Evolutionary conservation across 2,113 vertebrate species (phyloP), one percentile per base, ranked within the genome.

Genomic region (Nibea albiflora): DNA sequence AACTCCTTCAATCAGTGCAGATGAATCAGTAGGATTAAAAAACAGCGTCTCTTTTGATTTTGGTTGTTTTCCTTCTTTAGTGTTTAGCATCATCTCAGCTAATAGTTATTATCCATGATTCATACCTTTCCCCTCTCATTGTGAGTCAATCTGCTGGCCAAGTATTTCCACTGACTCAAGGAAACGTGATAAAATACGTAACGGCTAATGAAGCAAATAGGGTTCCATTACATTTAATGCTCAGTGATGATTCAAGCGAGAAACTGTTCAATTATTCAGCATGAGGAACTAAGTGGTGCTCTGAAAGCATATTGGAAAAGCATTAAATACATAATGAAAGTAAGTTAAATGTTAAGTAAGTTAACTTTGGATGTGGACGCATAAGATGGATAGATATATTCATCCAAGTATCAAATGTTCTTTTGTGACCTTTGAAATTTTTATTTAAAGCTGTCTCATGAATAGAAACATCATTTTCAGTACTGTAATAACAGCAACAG

Each of bases 221-320:
- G 31, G 17, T 73, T 79, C 50, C 65, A 78, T 68, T 76, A 44
- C 35, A 60, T 60, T 84, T 26, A 63, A 42, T 42, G 42, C 22
- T 58, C 20, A 67, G 46, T 16, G 58, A 52, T 28, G 61, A 63
- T 63, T 56, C 35, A 64, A 70, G n/a, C 17, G 1, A 56, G 31
- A 62, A 46, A 35, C 17, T 66, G 22, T 54, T 26, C 2, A 68
- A 35, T 66, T 65, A 64, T 53, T 78, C 47, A 73, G 39, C 16
- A 28, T 22, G 11, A 53, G 47, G 11, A 68, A 53, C 11, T 26
- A 26, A 68, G 35, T 24, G 46, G 7, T 46, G 71, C 56, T 54
- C 39, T 52, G 12, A 53, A 26, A 39, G 28, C 31, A 53, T 9
- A 50, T 50, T 61, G 11, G 22, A 24, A 28, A 11, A 54, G 20